phyloP scores from a whole-genome alignment of 2,113 vertebrate genomes.

The Chionomys nivalis region DNA sequence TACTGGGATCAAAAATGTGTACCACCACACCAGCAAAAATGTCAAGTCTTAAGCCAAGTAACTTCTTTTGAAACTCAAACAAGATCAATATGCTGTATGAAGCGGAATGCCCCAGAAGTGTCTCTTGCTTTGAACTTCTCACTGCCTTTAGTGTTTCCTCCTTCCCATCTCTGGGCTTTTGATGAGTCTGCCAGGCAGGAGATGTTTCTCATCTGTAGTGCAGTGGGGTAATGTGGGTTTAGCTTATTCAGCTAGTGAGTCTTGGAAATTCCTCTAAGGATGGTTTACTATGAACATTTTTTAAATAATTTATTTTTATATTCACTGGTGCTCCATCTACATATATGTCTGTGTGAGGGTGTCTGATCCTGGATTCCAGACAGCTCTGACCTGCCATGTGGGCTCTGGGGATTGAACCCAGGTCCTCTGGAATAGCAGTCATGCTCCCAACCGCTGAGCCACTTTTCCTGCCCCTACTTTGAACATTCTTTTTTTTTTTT shows the following conservation, averaged over 20 bases:
- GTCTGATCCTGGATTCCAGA: background rate
- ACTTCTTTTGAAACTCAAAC: background rate
- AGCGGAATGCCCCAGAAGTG: background rate
- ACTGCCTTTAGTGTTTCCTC: background rate
- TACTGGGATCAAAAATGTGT: too few species aligned
- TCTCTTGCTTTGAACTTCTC: background rate
- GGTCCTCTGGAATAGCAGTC: background rate
- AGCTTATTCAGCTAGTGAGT: background rate
- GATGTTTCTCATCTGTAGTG: background rate
- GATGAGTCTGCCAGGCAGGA: background rate
- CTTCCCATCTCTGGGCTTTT: background rate
- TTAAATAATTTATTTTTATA: background rate
- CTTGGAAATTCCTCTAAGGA: conserved; percentile 26
- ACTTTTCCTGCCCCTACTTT: background rate
- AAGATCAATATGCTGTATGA: background rate
- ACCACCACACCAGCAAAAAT: background rate
- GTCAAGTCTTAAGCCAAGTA: background rate
- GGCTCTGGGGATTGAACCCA: background rate
- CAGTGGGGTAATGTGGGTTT: background rate
- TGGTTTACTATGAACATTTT: conserved; percentile 6
- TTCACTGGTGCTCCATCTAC: background rate
- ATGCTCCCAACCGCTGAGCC: too few species aligned
- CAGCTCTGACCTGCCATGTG: background rate
- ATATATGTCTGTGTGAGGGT: background rate
- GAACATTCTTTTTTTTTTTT: background rate